A percentile compares a stretch with the other conserved stretches of the same genome.
phyloP scores from a whole-genome alignment of 2,797 vertebrate genomes.

The Muraenolepis orangiensis region DNA sequence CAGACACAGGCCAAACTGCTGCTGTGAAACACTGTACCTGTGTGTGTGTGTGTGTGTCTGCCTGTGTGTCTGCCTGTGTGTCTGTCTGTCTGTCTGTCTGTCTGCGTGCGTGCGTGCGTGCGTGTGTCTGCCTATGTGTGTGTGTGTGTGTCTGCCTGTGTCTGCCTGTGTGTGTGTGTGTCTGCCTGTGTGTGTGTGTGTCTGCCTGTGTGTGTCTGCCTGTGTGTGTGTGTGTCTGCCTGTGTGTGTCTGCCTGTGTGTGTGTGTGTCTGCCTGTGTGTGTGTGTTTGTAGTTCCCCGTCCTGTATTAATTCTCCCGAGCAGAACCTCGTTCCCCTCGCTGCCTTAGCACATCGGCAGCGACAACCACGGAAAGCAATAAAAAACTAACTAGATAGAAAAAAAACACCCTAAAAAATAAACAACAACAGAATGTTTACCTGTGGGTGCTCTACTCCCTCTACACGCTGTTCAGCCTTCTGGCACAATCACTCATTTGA shows the following conservation, averaged over 20 bases:
- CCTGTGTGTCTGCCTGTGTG: neutral
- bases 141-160: neutral
- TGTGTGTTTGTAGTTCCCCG: neutral
- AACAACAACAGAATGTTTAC: slow-evolving; percentile 3
- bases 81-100: no score
- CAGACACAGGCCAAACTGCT: neutral
- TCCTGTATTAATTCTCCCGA: neutral
- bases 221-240: neutral
- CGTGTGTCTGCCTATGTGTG: neutral
- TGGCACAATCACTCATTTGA: slow-evolving; percentile 9
- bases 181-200: no score
- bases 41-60: neutral
- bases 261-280: neutral
- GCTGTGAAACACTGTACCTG: neutral
- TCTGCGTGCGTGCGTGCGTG: no score
- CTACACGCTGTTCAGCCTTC: neutral
- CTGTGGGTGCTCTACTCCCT: slow-evolving; percentile 2
- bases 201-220: neutral
- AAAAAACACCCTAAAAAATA: neutral
- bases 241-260: neutral
- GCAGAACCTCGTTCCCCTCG: neutral
- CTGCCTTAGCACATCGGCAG: slow-evolving; percentile 17
- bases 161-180: neutral
- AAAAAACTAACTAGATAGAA: slow-evolving; percentile 12
- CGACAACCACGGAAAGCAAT: slow-evolving; percentile 22